A percentile compares a stretch with the other conserved stretches of the same genome.
Evolutionary conservation across 2,888 invertebrate species (phyloP).

Genomic region (Toxonevra muliebris): DNA sequence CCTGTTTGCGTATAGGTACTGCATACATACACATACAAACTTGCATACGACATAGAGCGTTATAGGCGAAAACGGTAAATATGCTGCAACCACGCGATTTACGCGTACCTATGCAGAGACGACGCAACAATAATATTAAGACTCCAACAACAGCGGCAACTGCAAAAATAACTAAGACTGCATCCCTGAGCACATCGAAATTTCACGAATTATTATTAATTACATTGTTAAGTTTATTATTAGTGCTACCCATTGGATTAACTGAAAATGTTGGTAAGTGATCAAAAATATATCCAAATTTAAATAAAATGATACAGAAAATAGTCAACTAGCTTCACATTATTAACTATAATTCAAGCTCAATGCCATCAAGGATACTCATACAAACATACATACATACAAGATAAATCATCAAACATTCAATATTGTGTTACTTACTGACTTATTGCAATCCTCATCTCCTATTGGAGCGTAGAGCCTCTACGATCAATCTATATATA

Average conservation of each 20-base stretch:
- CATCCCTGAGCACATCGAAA: neutral
- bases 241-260: neutral
- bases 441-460: too few species aligned
- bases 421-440: too few species aligned
- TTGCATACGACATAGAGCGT: neutral
- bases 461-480: too few species aligned
- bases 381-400: too few species aligned
- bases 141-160: neutral
- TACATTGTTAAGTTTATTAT: neutral
- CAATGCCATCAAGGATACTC: too few species aligned
- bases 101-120: neutral
- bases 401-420: too few species aligned
- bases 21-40: too few species aligned
- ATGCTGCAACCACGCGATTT: neutral
- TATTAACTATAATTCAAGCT: too few species aligned
- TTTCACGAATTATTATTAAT: neutral
- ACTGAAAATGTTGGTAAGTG: neutral
- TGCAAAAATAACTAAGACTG: neutral
- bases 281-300: neutral
- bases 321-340: too few species aligned
- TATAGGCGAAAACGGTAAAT: neutral
- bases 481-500: too few species aligned
- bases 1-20: too few species aligned
- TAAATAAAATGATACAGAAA: too few species aligned
- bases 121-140: neutral